Conservation (phyloP, 2,888 invertebrate species). For the Cataglyphis cursor region DNA sequence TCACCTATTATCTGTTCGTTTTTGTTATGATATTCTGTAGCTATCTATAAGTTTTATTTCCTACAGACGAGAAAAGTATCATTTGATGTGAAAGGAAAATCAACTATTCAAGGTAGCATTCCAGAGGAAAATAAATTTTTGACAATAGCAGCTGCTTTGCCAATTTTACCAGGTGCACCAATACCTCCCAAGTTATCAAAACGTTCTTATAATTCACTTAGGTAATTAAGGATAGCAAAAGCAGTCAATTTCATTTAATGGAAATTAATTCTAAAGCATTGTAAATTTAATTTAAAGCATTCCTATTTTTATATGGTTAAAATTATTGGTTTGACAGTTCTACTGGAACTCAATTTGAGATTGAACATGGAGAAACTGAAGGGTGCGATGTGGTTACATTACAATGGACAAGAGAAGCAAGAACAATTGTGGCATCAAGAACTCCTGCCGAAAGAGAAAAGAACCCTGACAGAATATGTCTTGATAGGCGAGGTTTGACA, state of each 20-base stretch:
- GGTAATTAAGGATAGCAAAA: constrained; percentile 73
- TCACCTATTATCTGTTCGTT: background rate
- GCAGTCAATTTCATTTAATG: background rate
- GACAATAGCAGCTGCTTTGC: constrained; percentile 84
- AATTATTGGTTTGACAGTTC: constrained; percentile 68
- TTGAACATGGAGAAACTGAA: constrained; percentile 82
- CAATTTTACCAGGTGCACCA: constrained; percentile 83
- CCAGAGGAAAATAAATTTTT: constrained; percentile 80
- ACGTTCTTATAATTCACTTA: constrained; percentile 81
- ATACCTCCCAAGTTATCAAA: constrained; percentile 82
- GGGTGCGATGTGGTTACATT: constrained; percentile 83
- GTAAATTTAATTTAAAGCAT: background rate
- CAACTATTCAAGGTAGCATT: constrained; percentile 61
- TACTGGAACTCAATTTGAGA: constrained; percentile 76
- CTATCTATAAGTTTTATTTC: background rate
- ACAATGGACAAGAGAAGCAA: constrained; percentile 89
- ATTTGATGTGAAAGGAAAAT: constrained; percentile 80
- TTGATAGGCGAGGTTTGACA: constrained; percentile 95
- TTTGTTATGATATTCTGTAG: background rate
- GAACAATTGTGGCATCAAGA: constrained; percentile 91
- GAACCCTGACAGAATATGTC: constrained; percentile 95
- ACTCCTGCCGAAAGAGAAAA: constrained; percentile 93
- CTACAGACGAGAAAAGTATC: constrained; percentile 79
- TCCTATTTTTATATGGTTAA: background rate
- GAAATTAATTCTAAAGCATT: background rate